Evolutionary conservation across 1,140 invertebrate genomes (phyloP).

Genomic region (Patella vulgata): DNA sequence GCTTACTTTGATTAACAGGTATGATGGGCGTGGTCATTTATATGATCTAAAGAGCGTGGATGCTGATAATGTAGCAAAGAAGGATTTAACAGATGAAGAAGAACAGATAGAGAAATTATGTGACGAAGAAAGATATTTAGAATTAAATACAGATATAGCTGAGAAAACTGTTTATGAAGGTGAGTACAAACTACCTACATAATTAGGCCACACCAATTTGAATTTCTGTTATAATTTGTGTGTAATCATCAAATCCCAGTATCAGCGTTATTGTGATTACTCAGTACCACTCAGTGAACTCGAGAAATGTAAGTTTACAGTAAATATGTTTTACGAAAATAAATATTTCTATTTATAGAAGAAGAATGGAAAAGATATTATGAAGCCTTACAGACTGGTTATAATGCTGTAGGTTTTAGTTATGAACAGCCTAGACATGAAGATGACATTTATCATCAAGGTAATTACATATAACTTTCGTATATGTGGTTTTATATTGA

Average conservation of each 20-base stretch:
- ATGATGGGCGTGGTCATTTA: conserved; percentile 82
- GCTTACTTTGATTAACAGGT: too few species aligned
- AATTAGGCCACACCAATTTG: too few species aligned
- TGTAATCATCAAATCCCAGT: too few species aligned
- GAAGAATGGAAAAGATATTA: conserved; percentile 90
- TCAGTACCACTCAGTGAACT: too few species aligned
- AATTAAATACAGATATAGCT: conserved; percentile 79
- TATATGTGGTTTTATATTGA: neutral
- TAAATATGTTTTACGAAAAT: too few species aligned
- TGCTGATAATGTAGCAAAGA: conserved; percentile 61
- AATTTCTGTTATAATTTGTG: too few species aligned
- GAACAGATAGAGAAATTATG: conserved; percentile 55
- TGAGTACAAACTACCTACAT: conserved; percentile 26
- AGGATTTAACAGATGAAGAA: conserved; percentile 76
- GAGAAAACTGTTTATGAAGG: conserved; percentile 64
- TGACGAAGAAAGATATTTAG: conserved; percentile 71
- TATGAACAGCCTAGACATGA: conserved; percentile 71
- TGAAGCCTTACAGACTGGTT: conserved; percentile 76
- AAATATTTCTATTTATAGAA: too few species aligned
- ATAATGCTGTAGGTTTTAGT: conserved; percentile 83
- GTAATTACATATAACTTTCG: too few species aligned
- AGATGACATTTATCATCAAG: conserved; percentile 39
- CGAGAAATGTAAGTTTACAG: too few species aligned
- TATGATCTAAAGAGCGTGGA: conserved; percentile 61
- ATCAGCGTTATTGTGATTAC: too few species aligned